phyloP scores from a whole-genome alignment of 2,113 vertebrate genomes.

The Cynopterus brachyotis region DNA sequence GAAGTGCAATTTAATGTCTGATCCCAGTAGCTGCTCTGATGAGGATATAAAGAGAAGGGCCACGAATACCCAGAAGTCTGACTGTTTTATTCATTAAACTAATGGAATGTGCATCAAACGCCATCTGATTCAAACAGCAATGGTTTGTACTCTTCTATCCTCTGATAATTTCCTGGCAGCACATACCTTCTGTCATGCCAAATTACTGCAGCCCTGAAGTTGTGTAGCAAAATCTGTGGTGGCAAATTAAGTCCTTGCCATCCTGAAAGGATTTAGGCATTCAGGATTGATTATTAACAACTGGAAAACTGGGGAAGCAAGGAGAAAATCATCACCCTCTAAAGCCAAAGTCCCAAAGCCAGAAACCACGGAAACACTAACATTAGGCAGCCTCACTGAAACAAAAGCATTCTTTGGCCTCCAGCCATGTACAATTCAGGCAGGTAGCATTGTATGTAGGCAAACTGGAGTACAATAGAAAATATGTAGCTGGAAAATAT shows the following conservation, averaged over 20 bases:
- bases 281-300: conserved; percentile 65
- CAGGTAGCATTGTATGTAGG: not conserved
- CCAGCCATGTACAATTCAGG: not conserved
- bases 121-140: conserved; percentile 71
- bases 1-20: not conserved
- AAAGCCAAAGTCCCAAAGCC: conserved; percentile 67
- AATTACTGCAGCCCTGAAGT: conserved; percentile 62
- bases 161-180: conserved; percentile 67
- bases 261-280: conserved; percentile 54
- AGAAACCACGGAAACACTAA: conserved; percentile 63
- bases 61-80: not conserved
- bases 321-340: conserved; percentile 47
- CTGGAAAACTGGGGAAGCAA: conserved; percentile 14
- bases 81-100: conserved; percentile 17
- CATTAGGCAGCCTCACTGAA: conserved; percentile 5
- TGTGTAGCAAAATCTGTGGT: conserved; percentile 43
- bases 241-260: conserved; percentile 65
- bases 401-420: conserved; percentile 38
- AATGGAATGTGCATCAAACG: conserved; percentile 56
- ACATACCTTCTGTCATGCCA: conserved; percentile 64
- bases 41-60: not conserved
- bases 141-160: conserved; percentile 53
- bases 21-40: not conserved
- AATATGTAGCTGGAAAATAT: not conserved
- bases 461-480: conserved; percentile 13